phyloP scores from a whole-genome alignment of 2,888 invertebrate species.

The Amblyteles armatorius region DNA sequence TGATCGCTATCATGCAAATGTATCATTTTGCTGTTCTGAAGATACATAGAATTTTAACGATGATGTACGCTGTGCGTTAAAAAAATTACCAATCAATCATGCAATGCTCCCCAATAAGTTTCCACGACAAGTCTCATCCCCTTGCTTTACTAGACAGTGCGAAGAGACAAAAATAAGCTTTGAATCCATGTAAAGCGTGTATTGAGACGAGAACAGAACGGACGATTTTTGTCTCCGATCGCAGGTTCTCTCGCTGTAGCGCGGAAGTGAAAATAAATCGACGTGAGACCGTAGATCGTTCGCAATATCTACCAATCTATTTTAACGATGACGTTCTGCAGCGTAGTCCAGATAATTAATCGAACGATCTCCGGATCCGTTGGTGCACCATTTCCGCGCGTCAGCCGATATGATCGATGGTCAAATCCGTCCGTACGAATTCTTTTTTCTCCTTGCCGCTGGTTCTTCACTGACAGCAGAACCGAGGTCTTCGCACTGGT shows the following conservation, averaged over 20 bases:
- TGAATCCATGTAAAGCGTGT: background rate
- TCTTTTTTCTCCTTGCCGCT: slow-evolving; percentile 64
- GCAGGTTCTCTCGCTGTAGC: background rate
- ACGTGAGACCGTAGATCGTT: slow-evolving; percentile 36
- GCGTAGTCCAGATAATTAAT: slow-evolving; percentile 67
- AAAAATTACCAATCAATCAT: background rate
- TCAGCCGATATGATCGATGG: slow-evolving; percentile 73
- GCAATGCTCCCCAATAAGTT: background rate
- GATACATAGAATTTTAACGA: background rate
- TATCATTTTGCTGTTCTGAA: background rate
- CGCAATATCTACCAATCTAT: slow-evolving; percentile 56
- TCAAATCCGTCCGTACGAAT: slow-evolving; percentile 69
- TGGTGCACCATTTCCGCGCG: slow-evolving; percentile 65
- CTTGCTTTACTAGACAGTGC: slow-evolving; percentile 36
- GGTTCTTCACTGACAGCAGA: slow-evolving; percentile 51
- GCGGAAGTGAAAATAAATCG: slow-evolving; percentile 42
- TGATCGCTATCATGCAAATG: background rate
- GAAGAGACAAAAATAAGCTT: background rate
- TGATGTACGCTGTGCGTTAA: background rate
- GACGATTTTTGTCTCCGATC: background rate
- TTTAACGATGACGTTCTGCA: slow-evolving; percentile 33
- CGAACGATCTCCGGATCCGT: slow-evolving; percentile 64
- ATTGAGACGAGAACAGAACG: background rate
- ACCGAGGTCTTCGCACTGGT: slow-evolving; percentile 45
- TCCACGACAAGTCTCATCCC: background rate